Evolutionary conservation across 2,113 vertebrate genomes (phyloP).

Genomic region (Sinocyclocheilus anshuiensis): DNA sequence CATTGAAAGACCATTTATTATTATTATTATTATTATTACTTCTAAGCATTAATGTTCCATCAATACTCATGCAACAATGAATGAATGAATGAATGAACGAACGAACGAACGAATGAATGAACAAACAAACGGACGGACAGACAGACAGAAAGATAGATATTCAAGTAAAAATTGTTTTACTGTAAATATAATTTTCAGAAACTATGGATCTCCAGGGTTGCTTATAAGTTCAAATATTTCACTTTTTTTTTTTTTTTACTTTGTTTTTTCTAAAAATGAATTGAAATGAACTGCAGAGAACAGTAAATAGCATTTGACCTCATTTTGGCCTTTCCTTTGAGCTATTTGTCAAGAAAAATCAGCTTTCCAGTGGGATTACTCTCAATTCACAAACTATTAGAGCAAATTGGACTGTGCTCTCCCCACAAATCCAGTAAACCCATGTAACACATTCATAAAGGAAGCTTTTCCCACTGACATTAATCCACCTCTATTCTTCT

Average conservation of each 20-base stretch:
- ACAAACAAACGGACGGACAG: accelerated
- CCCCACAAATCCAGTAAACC: constrained; percentile 47
- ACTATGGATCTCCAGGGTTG: background rate
- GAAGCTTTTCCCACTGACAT: constrained; percentile 19
- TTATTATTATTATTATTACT: background rate
- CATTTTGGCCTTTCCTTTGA: constrained; percentile 17
- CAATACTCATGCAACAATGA: background rate
- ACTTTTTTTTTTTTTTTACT: background rate
- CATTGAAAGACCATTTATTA: background rate
- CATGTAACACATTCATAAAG: constrained; percentile 41
- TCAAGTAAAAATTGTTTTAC: background rate
- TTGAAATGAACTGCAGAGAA: background rate
- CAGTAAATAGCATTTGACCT: background rate
- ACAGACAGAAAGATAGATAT: too few species aligned
- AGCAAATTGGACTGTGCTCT: constrained; percentile 24
- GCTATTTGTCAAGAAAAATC: constrained; percentile 21
- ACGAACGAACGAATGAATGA: background rate
- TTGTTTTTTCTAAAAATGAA: background rate
- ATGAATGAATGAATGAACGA: background rate
- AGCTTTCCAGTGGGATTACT: constrained; percentile 5
- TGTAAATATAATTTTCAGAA: background rate
- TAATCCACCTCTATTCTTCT: constrained; percentile 31
- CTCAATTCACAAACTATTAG: constrained; percentile 41
- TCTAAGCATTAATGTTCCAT: background rate
- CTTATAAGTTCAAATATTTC: background rate